A percentile compares a stretch with the other conserved stretches of the same genome.
phyloP scores from a whole-genome alignment of 1,140 invertebrate genomes.

The Eriocheir sinensis region DNA sequence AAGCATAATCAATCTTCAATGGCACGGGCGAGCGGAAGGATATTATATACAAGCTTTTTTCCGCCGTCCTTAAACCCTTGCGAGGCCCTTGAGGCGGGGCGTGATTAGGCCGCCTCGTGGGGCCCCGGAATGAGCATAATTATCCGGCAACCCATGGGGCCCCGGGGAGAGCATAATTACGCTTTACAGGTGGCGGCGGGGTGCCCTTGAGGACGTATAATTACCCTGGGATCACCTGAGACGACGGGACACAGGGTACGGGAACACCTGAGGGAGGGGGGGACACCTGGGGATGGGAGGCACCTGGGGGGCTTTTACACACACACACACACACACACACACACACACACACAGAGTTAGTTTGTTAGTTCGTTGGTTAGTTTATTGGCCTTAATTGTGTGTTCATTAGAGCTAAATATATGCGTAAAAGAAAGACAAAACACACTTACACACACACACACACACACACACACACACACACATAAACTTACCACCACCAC shows the following conservation, averaged over 20 bases:
- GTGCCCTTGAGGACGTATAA: background rate
- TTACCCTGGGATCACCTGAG: constrained; percentile 11
- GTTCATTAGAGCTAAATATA: no score
- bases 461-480: no score
- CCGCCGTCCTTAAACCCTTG: background rate
- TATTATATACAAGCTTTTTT: background rate
- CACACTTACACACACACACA: no score
- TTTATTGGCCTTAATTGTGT: no score
- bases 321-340: no score
- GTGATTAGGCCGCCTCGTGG: background rate
- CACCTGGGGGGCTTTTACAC: background rate
- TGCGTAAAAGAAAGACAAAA: no score
- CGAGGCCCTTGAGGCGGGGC: background rate
- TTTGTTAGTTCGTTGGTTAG: no score
- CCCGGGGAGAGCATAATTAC: constrained; percentile 12
- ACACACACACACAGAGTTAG: background rate
- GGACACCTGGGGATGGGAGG: background rate
- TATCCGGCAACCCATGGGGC: background rate
- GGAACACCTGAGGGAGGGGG: background rate
- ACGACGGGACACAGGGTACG: no score
- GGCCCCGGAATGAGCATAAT: background rate
- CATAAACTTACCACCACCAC: no score
- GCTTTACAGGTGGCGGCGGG: background rate
- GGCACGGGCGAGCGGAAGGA: background rate
- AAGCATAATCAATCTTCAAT: background rate